Evolutionary conservation across 92 coral and sea anemone genomes (phyloP).

Genomic region (Paramuricea clavata): DNA sequence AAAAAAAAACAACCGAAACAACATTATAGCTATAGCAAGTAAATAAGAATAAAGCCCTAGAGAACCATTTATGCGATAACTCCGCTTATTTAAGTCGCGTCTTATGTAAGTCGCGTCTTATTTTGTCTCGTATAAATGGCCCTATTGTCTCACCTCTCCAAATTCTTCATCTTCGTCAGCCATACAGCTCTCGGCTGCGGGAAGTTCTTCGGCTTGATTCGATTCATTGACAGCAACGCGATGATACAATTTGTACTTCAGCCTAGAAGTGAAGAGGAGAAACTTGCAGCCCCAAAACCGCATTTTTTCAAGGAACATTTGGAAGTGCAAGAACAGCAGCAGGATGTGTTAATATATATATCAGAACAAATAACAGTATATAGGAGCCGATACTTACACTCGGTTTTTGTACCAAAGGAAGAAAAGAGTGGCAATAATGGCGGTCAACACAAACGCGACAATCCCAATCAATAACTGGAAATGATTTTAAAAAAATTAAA

Average conservation of each 20-base stretch:
- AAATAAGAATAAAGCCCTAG: too few relatives aligned
- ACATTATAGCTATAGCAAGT: too few relatives aligned
- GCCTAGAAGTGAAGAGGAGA: conserved; percentile 50
- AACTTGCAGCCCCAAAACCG: too few relatives aligned
- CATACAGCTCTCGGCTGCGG: conserved; percentile 82
- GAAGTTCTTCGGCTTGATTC: conserved; percentile 84
- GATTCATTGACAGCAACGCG: conserved; percentile 83
- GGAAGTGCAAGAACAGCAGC: too few relatives aligned
- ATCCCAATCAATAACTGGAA: conserved; percentile 87
- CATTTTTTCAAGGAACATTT: too few relatives aligned
- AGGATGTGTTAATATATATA: neutral
- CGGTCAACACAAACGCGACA: conserved; percentile 80
- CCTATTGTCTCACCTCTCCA: conserved; percentile 75
- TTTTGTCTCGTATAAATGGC: too few relatives aligned
- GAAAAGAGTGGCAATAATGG: conserved; percentile 76
- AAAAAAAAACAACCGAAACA: too few relatives aligned
- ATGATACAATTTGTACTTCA: conserved; percentile 88
- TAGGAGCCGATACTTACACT: conserved; percentile 66
- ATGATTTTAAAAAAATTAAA: neutral
- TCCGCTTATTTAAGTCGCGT: too few relatives aligned
- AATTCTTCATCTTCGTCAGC: conserved; percentile 81
- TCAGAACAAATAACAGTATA: too few relatives aligned
- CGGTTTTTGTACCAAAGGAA: conserved; percentile 95
- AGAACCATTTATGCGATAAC: too few relatives aligned
- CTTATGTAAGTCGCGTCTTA: too few relatives aligned